These are phyloP conservation scores for Panagrolaimus sp. DNA, from an alignment of 1,140 invertebrate species.

Conservation along the genomic window DNA sequence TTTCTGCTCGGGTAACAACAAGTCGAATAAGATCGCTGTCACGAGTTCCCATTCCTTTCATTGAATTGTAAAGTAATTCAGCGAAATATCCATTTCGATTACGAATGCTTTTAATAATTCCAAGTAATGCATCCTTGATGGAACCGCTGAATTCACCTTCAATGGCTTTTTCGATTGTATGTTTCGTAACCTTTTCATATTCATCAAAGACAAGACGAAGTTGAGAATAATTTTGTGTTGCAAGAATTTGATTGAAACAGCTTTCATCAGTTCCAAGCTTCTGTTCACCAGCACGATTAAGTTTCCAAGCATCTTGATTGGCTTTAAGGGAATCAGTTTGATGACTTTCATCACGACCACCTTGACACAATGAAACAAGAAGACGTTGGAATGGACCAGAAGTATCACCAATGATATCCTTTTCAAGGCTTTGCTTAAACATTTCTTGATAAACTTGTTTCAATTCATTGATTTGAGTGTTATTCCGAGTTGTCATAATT, in stretches of 20 bases:
- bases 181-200: no score
- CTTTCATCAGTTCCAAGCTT: constrained; percentile 65
- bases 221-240: constrained; percentile 41
- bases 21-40: no score
- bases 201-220: no score
- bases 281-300: constrained; percentile 49
- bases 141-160: no score
- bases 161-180: no score
- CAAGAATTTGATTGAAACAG: constrained; percentile 57
- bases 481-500: constrained; percentile 63
- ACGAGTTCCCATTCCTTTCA: no score
- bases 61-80: no score
- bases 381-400: constrained; percentile 79
- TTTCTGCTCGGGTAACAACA: no score
- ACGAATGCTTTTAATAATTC: no score
- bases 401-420: constrained; percentile 63
- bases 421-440: constrained; percentile 66
- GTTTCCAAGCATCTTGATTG: no score
- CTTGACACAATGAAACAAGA: constrained; percentile 66
- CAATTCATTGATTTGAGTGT: constrained; percentile 61
- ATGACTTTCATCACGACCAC: constrained; percentile 58
- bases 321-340: constrained; percentile 22
- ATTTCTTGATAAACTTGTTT: constrained; percentile 37
- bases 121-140: no score
- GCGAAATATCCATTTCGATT: no score